phyloP scores from a whole-genome alignment of 2,797 vertebrate species.

The Steatocranus sp. region DNA sequence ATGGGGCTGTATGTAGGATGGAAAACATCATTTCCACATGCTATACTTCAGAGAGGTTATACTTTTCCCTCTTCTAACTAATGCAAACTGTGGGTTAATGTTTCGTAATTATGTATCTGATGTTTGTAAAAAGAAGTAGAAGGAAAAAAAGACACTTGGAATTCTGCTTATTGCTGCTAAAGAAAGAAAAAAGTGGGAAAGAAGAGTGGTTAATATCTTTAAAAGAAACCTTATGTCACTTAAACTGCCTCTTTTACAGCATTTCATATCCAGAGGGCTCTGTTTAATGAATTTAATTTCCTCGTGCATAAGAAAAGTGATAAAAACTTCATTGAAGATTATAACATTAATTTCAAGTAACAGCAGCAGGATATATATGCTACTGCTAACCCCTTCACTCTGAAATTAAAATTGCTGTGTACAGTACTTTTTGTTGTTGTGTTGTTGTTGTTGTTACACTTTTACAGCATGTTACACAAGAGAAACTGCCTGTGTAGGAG shows the following conservation, averaged over 20 bases:
- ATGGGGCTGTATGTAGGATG: background rate
- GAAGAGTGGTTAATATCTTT: slow-evolving; percentile 9
- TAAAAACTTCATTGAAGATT: slow-evolving; percentile 65
- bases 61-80: background rate
- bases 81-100: background rate
- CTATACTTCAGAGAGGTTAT: background rate
- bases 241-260: slow-evolving; percentile 44
- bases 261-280: slow-evolving; percentile 59
- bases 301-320: slow-evolving; percentile 64
- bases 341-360: slow-evolving; percentile 62
- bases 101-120: background rate
- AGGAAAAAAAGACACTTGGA: background rate
- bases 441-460: background rate
- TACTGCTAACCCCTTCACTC: slow-evolving; percentile 25
- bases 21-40: background rate
- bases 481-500: background rate
- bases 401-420: background rate
- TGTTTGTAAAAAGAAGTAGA: background rate
- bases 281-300: slow-evolving; percentile 68
- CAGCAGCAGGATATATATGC: slow-evolving; percentile 41
- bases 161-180: background rate
- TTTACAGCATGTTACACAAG: background rate
- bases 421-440: background rate
- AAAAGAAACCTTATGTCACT: slow-evolving; percentile 29
- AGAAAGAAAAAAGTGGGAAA: background rate